Evolutionary conservation across 2,113 vertebrate species (phyloP).

Genomic region (Sapayoa aenigma): DNA sequence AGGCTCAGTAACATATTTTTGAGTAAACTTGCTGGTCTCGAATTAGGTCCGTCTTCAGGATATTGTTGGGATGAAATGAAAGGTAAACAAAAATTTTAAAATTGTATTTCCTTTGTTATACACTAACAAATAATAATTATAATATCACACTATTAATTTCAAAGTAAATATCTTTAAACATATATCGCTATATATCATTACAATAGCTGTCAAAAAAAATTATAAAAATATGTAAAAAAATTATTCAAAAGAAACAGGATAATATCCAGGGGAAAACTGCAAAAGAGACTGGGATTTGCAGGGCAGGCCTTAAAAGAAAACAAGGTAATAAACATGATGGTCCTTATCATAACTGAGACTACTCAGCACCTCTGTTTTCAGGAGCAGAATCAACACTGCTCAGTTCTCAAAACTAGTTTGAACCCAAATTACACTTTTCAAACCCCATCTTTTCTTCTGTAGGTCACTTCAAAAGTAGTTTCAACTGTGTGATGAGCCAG

Average conservation of each 20-base stretch:
- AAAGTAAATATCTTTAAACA: background rate
- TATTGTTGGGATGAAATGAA: background rate
- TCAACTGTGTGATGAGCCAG: background rate
- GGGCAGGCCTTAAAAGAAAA: background rate
- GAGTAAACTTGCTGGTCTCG: background rate
- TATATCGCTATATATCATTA: background rate
- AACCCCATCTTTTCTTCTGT: background rate
- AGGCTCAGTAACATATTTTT: background rate
- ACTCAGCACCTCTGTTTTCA: background rate
- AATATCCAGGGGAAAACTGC: fast-evolving
- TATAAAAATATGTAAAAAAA: background rate
- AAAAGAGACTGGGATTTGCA: background rate
- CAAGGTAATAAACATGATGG: background rate
- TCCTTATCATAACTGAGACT: background rate
- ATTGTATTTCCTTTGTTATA: background rate
- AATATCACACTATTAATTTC: background rate
- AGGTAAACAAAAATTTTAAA: background rate
- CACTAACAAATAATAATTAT: background rate
- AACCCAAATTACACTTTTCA: background rate
- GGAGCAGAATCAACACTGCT: background rate
- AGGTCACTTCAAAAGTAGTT: background rate
- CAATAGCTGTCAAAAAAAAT: background rate
- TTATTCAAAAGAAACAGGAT: background rate
- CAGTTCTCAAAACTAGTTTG: background rate
- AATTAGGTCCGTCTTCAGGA: background rate